These are phyloP conservation scores for Brachionus rotundiformis DNA, from an alignment of 1,140 invertebrate species.

Conservation along the genomic window DNA sequence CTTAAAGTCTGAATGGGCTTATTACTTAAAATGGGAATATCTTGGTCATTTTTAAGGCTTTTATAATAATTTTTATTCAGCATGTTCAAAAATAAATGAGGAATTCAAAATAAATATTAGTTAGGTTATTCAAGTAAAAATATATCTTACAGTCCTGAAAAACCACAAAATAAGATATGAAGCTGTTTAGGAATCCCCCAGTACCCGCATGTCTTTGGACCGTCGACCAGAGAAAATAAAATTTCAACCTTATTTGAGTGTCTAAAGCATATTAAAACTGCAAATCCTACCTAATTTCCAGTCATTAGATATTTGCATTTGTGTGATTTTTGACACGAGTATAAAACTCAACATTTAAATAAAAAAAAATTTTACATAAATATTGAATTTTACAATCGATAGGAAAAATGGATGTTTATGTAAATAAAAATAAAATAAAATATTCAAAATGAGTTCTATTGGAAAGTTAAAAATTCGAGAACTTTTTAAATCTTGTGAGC, in stretches of 20 bases:
- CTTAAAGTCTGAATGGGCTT: not conserved
- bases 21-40: not conserved
- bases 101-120: constrained; percentile 10
- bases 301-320: too few species aligned
- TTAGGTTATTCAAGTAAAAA: not conserved
- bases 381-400: too few species aligned
- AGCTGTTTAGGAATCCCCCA: not conserved
- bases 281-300: not conserved
- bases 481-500: too few species aligned
- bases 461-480: too few species aligned
- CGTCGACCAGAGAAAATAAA: not conserved
- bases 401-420: too few species aligned
- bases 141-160: not conserved
- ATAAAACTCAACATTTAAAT: too few species aligned
- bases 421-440: too few species aligned
- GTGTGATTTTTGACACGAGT: too few species aligned
- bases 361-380: not conserved
- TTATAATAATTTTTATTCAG: not conserved
- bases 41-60: not conserved
- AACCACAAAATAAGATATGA: not conserved
- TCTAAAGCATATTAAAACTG: not conserved
- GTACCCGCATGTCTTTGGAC: not conserved
- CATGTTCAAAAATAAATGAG: constrained; percentile 2
- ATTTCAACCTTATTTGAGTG: not conserved
- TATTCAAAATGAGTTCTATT: too few species aligned